phyloP scores from a whole-genome alignment of 2,888 invertebrate species.

The Drosophila neonasuta region DNA sequence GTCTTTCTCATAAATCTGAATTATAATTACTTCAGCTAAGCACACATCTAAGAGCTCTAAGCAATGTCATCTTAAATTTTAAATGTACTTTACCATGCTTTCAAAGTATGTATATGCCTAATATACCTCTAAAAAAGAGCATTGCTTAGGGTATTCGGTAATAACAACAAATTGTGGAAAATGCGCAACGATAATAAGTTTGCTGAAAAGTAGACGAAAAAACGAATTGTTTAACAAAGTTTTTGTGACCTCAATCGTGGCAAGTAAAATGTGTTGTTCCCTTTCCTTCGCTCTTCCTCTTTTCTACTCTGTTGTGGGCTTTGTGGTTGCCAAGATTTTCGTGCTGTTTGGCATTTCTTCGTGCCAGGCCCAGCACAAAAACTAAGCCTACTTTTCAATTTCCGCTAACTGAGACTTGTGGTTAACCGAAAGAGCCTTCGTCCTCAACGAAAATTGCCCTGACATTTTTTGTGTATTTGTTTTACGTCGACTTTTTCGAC shows the following conservation, averaged over 20 bases:
- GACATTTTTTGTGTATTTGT: constrained; percentile 10
- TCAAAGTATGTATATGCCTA: constrained; percentile 2
- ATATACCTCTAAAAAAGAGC: neutral
- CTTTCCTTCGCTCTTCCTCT: neutral
- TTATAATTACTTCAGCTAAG: constrained; percentile 65
- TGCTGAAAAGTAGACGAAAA: constrained; percentile 22
- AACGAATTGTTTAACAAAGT: constrained; percentile 51
- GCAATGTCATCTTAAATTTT: constrained; percentile 47
- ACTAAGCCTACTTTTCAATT: constrained; percentile 71
- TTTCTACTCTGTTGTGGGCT: neutral
- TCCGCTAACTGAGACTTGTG: constrained; percentile 65
- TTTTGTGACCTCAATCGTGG: constrained; percentile 17
- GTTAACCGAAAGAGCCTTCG: constrained; percentile 39
- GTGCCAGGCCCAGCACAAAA: constrained; percentile 21
- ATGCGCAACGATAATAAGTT: constrained; percentile 38
- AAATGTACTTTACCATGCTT: constrained; percentile 10
- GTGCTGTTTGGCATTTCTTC: constrained; percentile 26
- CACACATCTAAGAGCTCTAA: constrained; percentile 17
- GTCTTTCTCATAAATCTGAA: constrained; percentile 69
- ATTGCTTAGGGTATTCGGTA: constrained; percentile 1
- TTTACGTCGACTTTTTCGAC: neutral
- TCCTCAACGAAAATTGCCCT: constrained; percentile 15
- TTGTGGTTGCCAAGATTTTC: constrained; percentile 61
- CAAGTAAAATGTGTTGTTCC: constrained; percentile 11
- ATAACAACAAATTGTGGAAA: constrained; percentile 46